A percentile compares a stretch with the other conserved stretches of the same genome.
phyloP scores from a whole-genome alignment of 2,113 vertebrate species.

The cattle (Bos taurus) region DNA sequence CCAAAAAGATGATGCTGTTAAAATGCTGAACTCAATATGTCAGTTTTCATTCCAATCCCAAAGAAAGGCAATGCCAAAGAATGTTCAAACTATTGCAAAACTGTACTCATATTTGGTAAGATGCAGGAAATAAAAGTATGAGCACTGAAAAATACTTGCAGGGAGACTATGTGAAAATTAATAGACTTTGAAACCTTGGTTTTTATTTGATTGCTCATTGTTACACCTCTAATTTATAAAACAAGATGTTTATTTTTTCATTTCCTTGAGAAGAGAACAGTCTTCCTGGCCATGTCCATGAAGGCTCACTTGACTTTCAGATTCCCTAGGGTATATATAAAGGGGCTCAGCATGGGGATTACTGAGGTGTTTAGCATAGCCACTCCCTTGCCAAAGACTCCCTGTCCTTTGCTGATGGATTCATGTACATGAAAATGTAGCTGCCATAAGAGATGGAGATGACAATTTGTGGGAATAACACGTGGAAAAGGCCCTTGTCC shows the following conservation, averaged over 20 bases:
- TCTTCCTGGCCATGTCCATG: neutral
- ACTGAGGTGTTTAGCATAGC: slow-evolving; percentile 52
- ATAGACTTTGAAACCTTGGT: neutral
- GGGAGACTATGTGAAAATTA: neutral
- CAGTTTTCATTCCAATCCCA: neutral
- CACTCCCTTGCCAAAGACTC: slow-evolving; percentile 30
- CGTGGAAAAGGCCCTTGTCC: slow-evolving; percentile 49
- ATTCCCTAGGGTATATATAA: slow-evolving; percentile 30
- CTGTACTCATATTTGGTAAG: neutral
- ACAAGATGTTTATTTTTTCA: neutral
- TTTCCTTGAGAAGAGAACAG: neutral
- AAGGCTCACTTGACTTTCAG: slow-evolving; percentile 49
- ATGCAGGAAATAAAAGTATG: neutral
- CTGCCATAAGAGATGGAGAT: slow-evolving; percentile 42
- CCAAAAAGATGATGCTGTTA: neutral
- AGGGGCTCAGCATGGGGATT: slow-evolving; percentile 48
- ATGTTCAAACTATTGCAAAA: neutral
- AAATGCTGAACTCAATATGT: neutral
- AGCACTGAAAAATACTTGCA: neutral
- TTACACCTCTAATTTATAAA: neutral
- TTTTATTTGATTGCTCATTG: neutral
- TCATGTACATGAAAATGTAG: slow-evolving; percentile 62
- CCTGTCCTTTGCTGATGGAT: slow-evolving; percentile 30
- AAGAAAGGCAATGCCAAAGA: neutral
- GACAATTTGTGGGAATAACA: slow-evolving; percentile 59